Evolutionary conservation across 1,140 invertebrate genomes (phyloP).

Genomic region (Linepithema humile): DNA sequence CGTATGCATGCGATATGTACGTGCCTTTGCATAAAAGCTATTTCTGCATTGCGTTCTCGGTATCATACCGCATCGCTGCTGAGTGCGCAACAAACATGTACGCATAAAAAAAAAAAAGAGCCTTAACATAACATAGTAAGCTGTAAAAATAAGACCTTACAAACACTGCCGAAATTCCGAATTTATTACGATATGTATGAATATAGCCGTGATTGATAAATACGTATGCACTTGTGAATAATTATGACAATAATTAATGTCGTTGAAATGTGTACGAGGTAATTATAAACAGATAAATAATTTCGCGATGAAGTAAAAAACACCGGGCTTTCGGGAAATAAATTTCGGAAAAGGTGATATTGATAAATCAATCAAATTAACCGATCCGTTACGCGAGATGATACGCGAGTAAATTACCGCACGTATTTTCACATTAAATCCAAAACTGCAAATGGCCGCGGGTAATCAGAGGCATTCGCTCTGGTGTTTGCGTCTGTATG

Average conservation of each 20-base stretch:
- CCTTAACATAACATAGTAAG: not conserved
- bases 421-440: not conserved
- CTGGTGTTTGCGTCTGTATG: not conserved
- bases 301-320: not conserved
- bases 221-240: not conserved
- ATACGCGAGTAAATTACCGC: conserved; percentile 14
- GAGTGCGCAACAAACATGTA: not conserved
- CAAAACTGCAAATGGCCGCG: conserved; percentile 40
- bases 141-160: not conserved
- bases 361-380: not conserved
- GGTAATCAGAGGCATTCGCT: conserved; percentile 41
- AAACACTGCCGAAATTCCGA: conserved; percentile 1
- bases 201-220: not conserved
- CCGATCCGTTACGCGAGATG: not conserved
- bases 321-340: not conserved
- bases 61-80: not conserved
- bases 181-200: conserved; percentile 10
- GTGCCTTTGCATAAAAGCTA: conserved; percentile 14
- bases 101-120: not conserved
- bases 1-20: conserved; percentile 18
- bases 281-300: not conserved
- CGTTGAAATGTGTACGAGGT: not conserved
- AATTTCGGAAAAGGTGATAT: not conserved
- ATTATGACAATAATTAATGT: conserved; percentile 1
- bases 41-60: not conserved